Base-by-base conservation (phyloP, 2,888 invertebrate genomes). In the Philonicus albiceps region DNA sequence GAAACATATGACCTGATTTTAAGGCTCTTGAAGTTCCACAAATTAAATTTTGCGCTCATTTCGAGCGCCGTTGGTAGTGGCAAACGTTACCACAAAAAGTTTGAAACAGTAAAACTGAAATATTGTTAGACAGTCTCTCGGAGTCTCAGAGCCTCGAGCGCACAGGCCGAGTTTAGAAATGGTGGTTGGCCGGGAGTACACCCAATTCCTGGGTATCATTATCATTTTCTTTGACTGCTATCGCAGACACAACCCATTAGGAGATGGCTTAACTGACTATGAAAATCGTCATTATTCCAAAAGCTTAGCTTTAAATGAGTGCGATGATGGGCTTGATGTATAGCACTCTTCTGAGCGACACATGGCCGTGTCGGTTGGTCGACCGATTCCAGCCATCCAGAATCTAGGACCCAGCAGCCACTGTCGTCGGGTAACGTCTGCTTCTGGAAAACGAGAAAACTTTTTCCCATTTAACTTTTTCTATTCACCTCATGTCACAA, bases 401-500 rank as follows among this genome's bases (percentile, higher is more conserved):
- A 1, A 40, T 13, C 40, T 13, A 40, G 40, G 40, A 13, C 13
- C 40, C 16, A 16, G 40, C 16, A 16, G 40, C 13, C 40, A 43
- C 16, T 43, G 40, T 43, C 64, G 34, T 34, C 22, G 83, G 83
- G 83, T 55, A 83, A 34, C 64, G 72, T 83, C 83, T 83, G 64
- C 64, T 72, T 13, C 83, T 83, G 19, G 83, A 83, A 83, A 83
- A 83, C 83, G 83, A 83, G 83, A 83, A 83, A 83, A 83, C 83
- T 83, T 83, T 83, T 83, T 83, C 83, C 83, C 83, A 83, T 83
- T 83, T 83, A 83, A 83, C 83, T 83, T 83, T 83, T 83, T 83
- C 83, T 83, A 83, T 83, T 83, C 83, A 83, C 83, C 83, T 83
- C 72, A 64, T 72, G 83, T 83, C 83, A 83, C 83, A 83, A 83